Conservation (phyloP, 2,888 invertebrate genomes). For the Xestia sexstrigata region DNA sequence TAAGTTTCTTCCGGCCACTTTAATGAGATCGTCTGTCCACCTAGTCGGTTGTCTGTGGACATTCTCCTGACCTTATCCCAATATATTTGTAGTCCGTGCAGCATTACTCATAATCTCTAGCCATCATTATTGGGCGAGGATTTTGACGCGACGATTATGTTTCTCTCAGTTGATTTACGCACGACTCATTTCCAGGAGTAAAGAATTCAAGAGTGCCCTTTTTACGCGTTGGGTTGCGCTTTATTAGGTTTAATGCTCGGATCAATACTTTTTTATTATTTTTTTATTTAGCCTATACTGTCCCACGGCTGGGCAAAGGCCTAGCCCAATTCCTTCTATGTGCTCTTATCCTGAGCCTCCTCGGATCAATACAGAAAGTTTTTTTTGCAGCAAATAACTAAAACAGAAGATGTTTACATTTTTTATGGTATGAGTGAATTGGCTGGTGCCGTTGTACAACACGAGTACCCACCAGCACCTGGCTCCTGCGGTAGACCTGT, state of each 20-base stretch:
- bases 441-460: slow-evolving; percentile 64
- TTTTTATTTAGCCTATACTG: too few relatives aligned
- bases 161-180: background rate
- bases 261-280: background rate
- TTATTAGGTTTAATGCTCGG: background rate
- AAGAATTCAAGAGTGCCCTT: background rate
- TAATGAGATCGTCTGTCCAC: too few relatives aligned
- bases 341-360: too few relatives aligned
- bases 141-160: too few relatives aligned
- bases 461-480: slow-evolving; percentile 41
- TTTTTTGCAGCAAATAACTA: slow-evolving; percentile 69
- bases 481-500: slow-evolving; percentile 70
- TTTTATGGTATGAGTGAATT: slow-evolving; percentile 80
- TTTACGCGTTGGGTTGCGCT: background rate
- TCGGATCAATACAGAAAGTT: too few relatives aligned
- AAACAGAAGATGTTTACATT: slow-evolving; percentile 67
- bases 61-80: background rate
- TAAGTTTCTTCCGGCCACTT: too few relatives aligned
- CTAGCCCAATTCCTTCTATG: too few relatives aligned
- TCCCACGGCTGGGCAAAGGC: too few relatives aligned
- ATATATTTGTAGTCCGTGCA: background rate
- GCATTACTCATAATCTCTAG: too few relatives aligned
- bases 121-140: too few relatives aligned
- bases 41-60: too few relatives aligned
- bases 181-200: background rate